These are phyloP conservation scores for Radopholus similis DNA, from an alignment of 1,140 invertebrate species.

Conservation along the genomic window DNA sequence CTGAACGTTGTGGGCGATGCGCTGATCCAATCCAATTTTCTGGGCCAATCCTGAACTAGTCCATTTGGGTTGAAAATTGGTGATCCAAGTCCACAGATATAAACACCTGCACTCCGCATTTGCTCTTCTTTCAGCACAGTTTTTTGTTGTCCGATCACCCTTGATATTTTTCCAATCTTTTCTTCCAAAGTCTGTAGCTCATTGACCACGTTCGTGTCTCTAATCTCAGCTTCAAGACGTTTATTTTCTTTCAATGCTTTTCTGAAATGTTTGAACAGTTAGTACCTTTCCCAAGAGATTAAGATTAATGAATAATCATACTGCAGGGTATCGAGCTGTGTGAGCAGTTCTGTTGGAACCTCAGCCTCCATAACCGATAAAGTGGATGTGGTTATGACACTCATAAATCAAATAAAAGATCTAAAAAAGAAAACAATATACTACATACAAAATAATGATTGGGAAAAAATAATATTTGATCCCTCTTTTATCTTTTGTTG, in stretches of 20 bases:
- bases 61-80: background rate
- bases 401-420: background rate
- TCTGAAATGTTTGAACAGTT: background rate
- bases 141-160: background rate
- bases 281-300: too few species aligned
- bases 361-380: background rate
- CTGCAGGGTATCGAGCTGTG: background rate
- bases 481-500: too few species aligned
- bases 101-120: background rate
- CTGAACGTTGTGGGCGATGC: constrained; percentile 11
- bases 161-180: background rate
- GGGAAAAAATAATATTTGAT: background rate
- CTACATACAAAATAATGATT: background rate
- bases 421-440: background rate
- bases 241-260: constrained; percentile 16
- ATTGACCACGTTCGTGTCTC: background rate
- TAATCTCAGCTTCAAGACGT: background rate
- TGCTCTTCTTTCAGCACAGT: background rate
- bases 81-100: too few species aligned
- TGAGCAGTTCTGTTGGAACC: background rate
- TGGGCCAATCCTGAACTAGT: background rate
- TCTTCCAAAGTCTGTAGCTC: background rate
- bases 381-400: background rate
- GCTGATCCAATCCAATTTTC: constrained; percentile 7
- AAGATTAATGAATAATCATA: background rate